A percentile compares a stretch with the other conserved stretches of the same genome.
Conservation (phyloP, 1,140 invertebrate species). For the Megalonaias nervosa region DNA sequence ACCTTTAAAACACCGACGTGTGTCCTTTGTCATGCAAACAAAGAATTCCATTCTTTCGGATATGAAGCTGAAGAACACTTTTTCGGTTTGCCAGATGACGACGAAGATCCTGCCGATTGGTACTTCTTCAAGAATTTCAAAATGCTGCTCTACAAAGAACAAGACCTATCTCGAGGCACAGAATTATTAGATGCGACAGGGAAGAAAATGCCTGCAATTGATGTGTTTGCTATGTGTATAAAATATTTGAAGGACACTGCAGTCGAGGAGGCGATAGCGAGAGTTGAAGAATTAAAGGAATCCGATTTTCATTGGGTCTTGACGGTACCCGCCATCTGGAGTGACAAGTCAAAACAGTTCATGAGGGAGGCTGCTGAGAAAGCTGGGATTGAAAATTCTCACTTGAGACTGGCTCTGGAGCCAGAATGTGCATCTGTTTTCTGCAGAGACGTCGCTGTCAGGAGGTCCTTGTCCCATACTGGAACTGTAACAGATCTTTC, state of each 20-base stretch:
- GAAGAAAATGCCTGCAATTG: not conserved
- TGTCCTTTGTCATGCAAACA: too few species aligned
- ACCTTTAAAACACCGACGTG: too few species aligned
- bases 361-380: constrained; percentile 5
- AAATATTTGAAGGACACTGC: not conserved
- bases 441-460: not conserved
- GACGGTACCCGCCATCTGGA: constrained; percentile 4
- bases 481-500: not conserved
- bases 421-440: constrained; percentile 30
- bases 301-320: not conserved
- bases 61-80: too few species aligned
- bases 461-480: constrained; percentile 3
- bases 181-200: not conserved
- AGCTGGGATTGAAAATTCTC: not conserved
- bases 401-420: not conserved
- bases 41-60: too few species aligned
- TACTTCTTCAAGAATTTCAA: too few species aligned
- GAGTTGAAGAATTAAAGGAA: not conserved
- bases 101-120: too few species aligned
- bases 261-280: not conserved
- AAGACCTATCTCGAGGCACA: not conserved
- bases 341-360: constrained; percentile 4
- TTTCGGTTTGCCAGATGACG: too few species aligned
- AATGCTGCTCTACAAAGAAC: too few species aligned
- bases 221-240: not conserved